Evolutionary conservation across 2,113 vertebrate genomes (phyloP).

Genomic region (Microtus pennsylvanicus): DNA sequence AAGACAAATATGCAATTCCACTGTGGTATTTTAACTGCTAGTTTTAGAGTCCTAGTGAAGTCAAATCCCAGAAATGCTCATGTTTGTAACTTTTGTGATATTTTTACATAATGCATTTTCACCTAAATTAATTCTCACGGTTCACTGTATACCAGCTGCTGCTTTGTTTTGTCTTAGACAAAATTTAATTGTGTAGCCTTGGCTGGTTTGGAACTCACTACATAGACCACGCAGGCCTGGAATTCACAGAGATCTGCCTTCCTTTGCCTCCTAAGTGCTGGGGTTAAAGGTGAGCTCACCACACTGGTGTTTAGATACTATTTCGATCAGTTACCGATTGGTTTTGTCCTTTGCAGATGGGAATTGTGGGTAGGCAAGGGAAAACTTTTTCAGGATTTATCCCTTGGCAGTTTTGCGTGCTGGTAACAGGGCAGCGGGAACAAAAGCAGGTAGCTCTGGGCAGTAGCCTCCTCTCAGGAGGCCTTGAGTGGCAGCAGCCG

Average conservation of each 20-base stretch:
- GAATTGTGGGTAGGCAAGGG: neutral
- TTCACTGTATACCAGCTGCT: neutral
- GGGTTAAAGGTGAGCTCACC: neutral
- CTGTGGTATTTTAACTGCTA: neutral
- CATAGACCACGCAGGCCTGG: neutral
- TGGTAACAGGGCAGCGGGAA: neutral
- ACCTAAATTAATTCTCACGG: neutral
- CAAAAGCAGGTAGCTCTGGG: neutral
- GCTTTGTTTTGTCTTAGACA: neutral
- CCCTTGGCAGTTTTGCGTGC: neutral
- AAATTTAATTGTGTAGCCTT: neutral
- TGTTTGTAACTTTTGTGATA: slow-evolving; percentile 2
- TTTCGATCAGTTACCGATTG: neutral
- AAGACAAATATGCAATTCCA: neutral
- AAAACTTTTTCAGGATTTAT: neutral
- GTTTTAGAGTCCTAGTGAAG: neutral
- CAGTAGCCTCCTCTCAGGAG: neutral
- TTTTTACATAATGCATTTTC: neutral
- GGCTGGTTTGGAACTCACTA: neutral
- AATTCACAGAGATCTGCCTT: neutral
- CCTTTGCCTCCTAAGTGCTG: neutral
- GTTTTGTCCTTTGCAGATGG: neutral
- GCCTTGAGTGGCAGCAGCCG: neutral
- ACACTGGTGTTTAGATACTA: neutral
- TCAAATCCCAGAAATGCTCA: neutral